These are phyloP conservation scores for Presbytis comata DNA, from an alignment of 2,797 vertebrate species.

Conservation along the genomic window DNA sequence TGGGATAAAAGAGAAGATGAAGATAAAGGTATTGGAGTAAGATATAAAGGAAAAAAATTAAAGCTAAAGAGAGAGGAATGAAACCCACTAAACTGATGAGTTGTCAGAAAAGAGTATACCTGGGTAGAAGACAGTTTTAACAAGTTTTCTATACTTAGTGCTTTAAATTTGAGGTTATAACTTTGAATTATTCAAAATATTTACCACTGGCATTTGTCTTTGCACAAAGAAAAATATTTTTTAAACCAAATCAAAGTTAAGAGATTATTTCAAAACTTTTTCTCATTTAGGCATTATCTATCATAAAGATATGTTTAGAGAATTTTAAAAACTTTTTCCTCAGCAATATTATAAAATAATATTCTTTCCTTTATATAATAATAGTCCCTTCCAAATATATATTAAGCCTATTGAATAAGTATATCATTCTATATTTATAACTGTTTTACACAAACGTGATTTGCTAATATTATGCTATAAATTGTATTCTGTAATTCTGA, in stretches of 20 bases:
- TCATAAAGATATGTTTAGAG: conserved; percentile 18
- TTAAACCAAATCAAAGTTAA: neutral
- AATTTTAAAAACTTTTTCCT: conserved; percentile 13
- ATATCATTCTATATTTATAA: conserved; percentile 5
- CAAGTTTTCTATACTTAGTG: neutral
- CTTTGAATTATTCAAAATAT: conserved; percentile 19
- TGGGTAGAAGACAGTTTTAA: neutral
- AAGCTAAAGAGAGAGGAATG: neutral
- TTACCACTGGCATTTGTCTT: neutral
- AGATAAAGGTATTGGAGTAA: neutral
- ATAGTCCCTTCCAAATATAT: conserved; percentile 5
- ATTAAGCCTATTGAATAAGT: neutral
- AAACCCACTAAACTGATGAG: neutral
- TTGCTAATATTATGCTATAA: neutral
- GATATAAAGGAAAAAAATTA: neutral
- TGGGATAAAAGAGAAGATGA: neutral
- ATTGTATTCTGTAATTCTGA: conserved; percentile 23
- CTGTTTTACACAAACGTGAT: neutral
- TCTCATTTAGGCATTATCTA: neutral
- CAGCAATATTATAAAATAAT: neutral
- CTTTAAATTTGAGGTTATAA: neutral
- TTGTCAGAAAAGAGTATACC: neutral
- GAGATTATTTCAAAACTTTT: conserved; percentile 7
- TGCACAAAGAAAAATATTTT: neutral
- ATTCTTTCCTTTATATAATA: conserved; percentile 15